A percentile compares a stretch with the other conserved stretches of the same genome.
Conservation (phyloP, 2,113 vertebrate species). For the Pristiophorus japonicus region DNA sequence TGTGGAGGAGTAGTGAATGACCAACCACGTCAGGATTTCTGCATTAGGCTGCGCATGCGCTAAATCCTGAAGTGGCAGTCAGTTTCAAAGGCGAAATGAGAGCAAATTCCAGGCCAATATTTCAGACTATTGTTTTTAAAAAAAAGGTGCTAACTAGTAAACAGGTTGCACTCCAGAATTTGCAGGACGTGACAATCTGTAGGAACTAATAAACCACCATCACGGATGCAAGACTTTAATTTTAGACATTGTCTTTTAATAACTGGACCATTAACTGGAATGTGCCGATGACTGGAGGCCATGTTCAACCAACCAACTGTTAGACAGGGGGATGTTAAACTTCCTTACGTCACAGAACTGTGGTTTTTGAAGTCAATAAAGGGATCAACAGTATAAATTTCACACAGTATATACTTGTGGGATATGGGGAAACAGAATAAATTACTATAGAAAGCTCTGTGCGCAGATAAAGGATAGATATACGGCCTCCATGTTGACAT, state of each 20-base stretch:
- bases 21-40: too few species aligned
- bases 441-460: too few species aligned
- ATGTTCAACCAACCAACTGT: neutral
- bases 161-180: neutral
- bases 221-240: neutral
- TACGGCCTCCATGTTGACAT: too few species aligned
- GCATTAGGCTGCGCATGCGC: too few species aligned
- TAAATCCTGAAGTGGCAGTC: too few species aligned
- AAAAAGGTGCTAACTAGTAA: neutral
- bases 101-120: neutral
- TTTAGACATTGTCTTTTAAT: neutral
- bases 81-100: too few species aligned
- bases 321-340: neutral
- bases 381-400: neutral
- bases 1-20: too few species aligned
- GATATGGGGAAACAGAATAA: neutral
- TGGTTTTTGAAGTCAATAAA: neutral
- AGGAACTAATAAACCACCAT: neutral
- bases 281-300: neutral
- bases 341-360: too few species aligned
- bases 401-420: neutral
- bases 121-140: neutral
- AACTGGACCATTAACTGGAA: neutral
- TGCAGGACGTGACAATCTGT: neutral
- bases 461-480: too few species aligned